These are phyloP conservation scores for Chondrosia reniformis DNA, from an alignment of 37 sponge, comb jelly and placozoan genomes.

Conservation along the genomic window DNA sequence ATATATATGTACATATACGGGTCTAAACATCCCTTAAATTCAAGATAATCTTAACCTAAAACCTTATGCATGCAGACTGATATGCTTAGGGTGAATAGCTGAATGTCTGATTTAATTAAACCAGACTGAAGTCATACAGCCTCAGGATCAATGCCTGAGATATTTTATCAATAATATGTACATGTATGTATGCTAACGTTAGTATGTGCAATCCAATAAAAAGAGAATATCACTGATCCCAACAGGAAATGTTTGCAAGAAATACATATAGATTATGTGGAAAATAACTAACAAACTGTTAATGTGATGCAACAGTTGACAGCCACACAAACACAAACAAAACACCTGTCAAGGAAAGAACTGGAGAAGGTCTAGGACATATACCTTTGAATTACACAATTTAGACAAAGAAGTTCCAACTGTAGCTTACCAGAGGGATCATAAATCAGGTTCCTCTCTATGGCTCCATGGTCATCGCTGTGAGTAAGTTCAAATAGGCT, in stretches of 20 bases:
- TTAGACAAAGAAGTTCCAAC: background rate
- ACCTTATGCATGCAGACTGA: background rate
- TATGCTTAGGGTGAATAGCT: background rate
- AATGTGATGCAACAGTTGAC: too few relatives aligned
- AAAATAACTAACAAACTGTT: too few relatives aligned
- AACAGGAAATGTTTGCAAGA: too few relatives aligned
- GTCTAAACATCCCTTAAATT: background rate
- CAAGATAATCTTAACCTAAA: background rate
- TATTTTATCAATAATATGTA: background rate
- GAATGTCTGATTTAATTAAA: background rate
- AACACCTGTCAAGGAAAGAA: too few relatives aligned
- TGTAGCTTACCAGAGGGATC: constrained; percentile 19
- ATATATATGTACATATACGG: background rate
- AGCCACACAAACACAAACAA: too few relatives aligned
- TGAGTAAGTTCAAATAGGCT: constrained; percentile 40
- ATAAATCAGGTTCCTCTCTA: constrained; percentile 25
- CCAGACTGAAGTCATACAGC: too few relatives aligned
- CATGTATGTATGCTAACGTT: background rate
- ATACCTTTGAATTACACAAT: background rate
- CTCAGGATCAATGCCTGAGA: background rate
- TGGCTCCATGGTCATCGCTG: constrained; percentile 18
- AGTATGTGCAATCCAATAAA: too few relatives aligned
- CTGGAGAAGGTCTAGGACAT: background rate
- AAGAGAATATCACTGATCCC: too few relatives aligned
- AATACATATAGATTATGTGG: too few relatives aligned